Base-by-base conservation (phyloP, 2,797 vertebrate genomes). In the Acrossocheilus fasciatus region DNA sequence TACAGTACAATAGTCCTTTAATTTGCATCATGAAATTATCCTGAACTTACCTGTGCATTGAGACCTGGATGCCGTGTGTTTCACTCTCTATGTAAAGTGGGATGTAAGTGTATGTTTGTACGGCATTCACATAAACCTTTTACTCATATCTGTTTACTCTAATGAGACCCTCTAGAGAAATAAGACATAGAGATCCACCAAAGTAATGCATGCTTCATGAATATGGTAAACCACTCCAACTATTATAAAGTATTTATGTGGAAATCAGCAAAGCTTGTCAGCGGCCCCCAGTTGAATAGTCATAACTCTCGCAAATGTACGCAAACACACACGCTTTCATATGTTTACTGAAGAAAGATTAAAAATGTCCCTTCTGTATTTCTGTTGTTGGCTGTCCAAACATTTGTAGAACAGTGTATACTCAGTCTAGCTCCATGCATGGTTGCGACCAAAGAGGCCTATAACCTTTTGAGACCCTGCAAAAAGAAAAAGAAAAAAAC, bases 331-430 rank as follows among this genome's bases (percentile, higher is more conserved):
- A 64, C 9, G 12, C 59, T 54, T 68, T 73, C 54, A 73, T 82
- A 54, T 89, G 87, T 89, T 86, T 90, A 76, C 73, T 47, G 68
- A 89, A 68, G 72, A 85, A 84, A 80, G 80, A 81, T 82, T 84
- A 69, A 79, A 69, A 45, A 68, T 79, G 73, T 80, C 59, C 75
- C 34, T 66, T 69, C 23, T 77, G 62, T 88, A 86, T 90, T 91
- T 92, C 80, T n/a, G 0, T 81, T 78, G 4, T 77, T 68, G 11
- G 83, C 75, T 89, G 85, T 93, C 80, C 88, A 92, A 88, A 91
- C 88, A 86, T 91, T 90, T 91, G 90, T 87, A 91, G 88, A 90
- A 80, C 50, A 87, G 66, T 82, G 73, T 83, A 70, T 84, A 77
- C 82, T 88, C 77, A 87, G 77, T 59, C 54, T 85, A 83, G 43